Evolutionary conservation across 37 sponge, comb jelly and placozoan species (phyloP).

Genomic region (Axinella damicornis): DNA sequence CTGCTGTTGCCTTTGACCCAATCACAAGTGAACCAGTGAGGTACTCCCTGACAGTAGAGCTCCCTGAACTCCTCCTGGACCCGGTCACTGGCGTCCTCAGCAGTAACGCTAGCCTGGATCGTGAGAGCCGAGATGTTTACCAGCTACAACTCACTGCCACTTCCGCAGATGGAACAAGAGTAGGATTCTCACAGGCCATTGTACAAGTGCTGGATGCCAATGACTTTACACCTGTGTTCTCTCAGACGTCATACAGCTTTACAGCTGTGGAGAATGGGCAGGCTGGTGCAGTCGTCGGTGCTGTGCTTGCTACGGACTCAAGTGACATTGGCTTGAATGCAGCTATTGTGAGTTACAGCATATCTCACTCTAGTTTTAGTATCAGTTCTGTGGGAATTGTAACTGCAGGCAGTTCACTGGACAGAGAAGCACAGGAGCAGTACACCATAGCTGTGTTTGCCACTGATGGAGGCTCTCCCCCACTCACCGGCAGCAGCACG

Average conservation of each 20-base stretch:
- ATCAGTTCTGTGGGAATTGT: conserved; percentile 48
- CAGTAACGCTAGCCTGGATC: conserved; percentile 35
- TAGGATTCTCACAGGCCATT: conserved; percentile 38
- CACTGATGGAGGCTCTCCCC: conserved; percentile 65
- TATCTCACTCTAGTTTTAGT: conserved; percentile 28
- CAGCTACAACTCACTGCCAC: conserved; percentile 53
- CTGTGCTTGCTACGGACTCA: conserved; percentile 57
- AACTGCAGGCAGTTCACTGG: conserved; percentile 8
- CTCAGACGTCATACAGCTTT: conserved; percentile 31
- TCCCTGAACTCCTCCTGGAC: conserved; percentile 23
- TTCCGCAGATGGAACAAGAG: conserved; percentile 19
- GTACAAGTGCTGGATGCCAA: conserved; percentile 61
- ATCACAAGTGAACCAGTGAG: conserved; percentile 25
- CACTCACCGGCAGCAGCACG: conserved; percentile 46
- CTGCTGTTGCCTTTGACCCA: conserved; percentile 59
- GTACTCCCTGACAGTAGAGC: conserved; percentile 11
- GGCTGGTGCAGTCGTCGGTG: conserved; percentile 45
- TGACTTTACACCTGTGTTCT: conserved; percentile 58
- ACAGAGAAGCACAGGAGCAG: conserved; percentile 30
- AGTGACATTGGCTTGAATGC: conserved; percentile 56
- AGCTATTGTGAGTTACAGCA: conserved; percentile 18
- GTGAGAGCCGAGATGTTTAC: conserved; percentile 44
- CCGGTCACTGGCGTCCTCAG: conserved; percentile 43
- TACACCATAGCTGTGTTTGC: conserved; percentile 57
- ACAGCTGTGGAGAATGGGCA: conserved; percentile 32